Conservation (phyloP, 2,888 invertebrate species). For the Schizaphis graminum region DNA sequence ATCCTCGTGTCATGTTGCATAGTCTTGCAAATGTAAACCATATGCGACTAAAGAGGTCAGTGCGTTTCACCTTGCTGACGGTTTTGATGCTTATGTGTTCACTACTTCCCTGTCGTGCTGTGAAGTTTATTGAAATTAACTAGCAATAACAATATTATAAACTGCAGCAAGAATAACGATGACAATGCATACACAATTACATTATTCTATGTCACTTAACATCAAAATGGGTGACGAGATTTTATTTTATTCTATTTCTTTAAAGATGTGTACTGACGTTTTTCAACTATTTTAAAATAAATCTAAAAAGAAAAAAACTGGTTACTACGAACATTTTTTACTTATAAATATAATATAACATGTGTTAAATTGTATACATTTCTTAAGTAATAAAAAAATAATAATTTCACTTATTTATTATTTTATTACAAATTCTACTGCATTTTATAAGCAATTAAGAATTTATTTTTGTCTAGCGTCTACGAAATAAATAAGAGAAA, state of each 20-base stretch:
- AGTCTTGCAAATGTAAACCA: conserved; percentile 35
- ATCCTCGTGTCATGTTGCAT: conserved; percentile 34
- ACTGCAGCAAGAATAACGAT: not conserved
- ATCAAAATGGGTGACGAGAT: not conserved
- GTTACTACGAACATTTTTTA: not conserved
- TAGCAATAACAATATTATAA: not conserved
- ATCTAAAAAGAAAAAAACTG: not conserved
- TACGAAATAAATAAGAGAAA: not conserved
- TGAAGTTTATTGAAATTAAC: not conserved
- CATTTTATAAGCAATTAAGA: not conserved
- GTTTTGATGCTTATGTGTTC: not conserved
- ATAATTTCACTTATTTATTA: not conserved
- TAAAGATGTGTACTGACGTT: not conserved
- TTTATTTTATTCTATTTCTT: not conserved
- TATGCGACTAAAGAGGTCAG: conserved; percentile 5
- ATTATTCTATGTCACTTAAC: not conserved
- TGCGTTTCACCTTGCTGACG: not conserved
- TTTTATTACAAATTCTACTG: not conserved
- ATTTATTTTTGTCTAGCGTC: not conserved
- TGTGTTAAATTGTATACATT: not conserved
- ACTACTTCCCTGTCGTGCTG: not conserved
- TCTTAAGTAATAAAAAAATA: not conserved
- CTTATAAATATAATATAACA: not conserved
- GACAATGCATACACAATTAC: not conserved
- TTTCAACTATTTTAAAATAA: not conserved